Base-by-base conservation (phyloP, 2,797 vertebrate species). In the Argyrosomus regius region DNA sequence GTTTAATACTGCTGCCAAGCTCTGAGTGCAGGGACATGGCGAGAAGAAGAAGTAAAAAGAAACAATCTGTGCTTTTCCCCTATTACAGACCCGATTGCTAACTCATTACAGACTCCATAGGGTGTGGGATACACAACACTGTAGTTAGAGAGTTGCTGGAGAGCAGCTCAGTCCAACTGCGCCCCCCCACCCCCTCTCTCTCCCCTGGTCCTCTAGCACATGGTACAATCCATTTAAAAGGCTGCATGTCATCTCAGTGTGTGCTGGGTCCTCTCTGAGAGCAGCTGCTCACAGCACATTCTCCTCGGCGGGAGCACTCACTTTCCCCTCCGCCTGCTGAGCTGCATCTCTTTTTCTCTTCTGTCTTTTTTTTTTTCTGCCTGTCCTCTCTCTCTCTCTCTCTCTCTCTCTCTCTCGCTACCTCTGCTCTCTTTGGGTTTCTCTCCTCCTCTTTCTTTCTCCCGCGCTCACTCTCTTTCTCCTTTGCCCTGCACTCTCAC, bases 171-270 rank as follows among this genome's bases (percentile, higher is more conserved):
- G 80, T 82, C 88, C 83, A 75, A 75, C 76, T 18, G 62, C 50
- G 14, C 73, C 82, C 89, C 84, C 89, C 82, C 85, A 87, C 89
- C 84, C 85, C 87, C 91, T 66, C 77, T 53, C 52, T 77, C 83
- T 92, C 95, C 94, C 91, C 84, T 50, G 71, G 85, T 89, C 79
- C 80, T 81, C 56, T 72, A 39, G 92, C 90, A 95, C 94, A 96
- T 97, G 97, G 97, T 97, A 96, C 94, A 88, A 93, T 97, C 97
- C 96, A 92, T 93, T 93, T 93, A 94, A 94, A 95, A 95, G 95
- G 88, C 93, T 88, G 95, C 94, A 91, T 92, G 95, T 96, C 94
- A 92, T 93, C 94, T 88, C 91, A 89, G 86, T 86, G 92, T 88
- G 95, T 82, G 91, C 94, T 92, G 93, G 94, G 95, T 96, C 94